Evolutionary conservation across 1,140 invertebrate genomes (phyloP), one percentile per base, ranked within the genome.

Genomic region (Panonychus citri): DNA sequence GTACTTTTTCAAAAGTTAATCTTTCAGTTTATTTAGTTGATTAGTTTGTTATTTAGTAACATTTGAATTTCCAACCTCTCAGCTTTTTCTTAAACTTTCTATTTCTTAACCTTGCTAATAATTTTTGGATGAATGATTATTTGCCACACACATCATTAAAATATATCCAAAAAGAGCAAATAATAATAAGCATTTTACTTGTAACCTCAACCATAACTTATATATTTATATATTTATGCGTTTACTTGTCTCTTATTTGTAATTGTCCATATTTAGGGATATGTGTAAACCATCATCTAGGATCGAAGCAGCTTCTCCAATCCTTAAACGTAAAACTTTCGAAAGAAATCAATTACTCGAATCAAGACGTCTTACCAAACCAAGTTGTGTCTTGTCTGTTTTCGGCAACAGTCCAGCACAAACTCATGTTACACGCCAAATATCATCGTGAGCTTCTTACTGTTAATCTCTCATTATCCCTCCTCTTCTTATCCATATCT

Each of bases 311-410:
- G 28, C 59, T 19, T 66, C 66, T 13, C 65, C 66, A 8, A 59
- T 57, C 28, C 55, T 67, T 39, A 59, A 62, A 39, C 53, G 66
- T 13, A 66, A 65, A 56, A 62, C 64, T 27, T 53, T 30, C 27
- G 51, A 53, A 28, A 27, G 25, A 30, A 27, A 37, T 40, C 54
- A 42, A 17, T 19, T 39, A 34, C 52, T 53, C 34, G 52, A 53
- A n/a, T 15, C 12, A 21, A 53, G 27, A 37, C 28, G 52, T 13
- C 15, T n/a, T 5, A 34, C 24, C 19, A 46, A 46, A 46, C n/a
- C 5, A n/a, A 46, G n/a, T 46, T n/a, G 24, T 24, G 27, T 37
- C 17, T 39, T 37, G 7, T 28, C 27, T 19, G 34, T 34, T 53
- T 53, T 37, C 21, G 19, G 27, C n/a, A 34, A 28, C 28, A 37